Evolutionary conservation across 2,888 invertebrate genomes (phyloP).

Genomic region (Drosophila prostipennis): DNA sequence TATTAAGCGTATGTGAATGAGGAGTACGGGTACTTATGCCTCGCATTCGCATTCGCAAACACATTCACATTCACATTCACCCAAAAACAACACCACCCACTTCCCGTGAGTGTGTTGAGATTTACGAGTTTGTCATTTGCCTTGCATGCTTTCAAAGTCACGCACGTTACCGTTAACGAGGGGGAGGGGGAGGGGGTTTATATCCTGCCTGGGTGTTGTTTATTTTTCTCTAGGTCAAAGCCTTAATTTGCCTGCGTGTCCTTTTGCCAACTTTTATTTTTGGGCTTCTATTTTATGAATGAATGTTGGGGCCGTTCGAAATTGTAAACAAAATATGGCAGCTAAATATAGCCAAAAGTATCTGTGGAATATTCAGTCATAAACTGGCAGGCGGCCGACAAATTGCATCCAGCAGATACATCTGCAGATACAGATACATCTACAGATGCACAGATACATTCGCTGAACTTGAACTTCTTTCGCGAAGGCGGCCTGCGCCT

Average conservation of each 20-base stretch:
- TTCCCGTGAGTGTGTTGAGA: slow-evolving; percentile 45
- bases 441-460: slow-evolving; percentile 52
- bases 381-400: slow-evolving; percentile 71
- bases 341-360: slow-evolving; percentile 41
- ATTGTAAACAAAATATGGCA: slow-evolving; percentile 32
- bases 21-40: slow-evolving; percentile 19
- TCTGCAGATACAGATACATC: slow-evolving; percentile 47
- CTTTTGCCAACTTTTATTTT: slow-evolving; percentile 43
- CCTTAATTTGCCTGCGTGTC: slow-evolving; percentile 74
- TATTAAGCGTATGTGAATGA: slow-evolving; percentile 28
- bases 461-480: slow-evolving; percentile 76
- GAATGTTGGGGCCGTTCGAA: slow-evolving; percentile 47
- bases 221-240: slow-evolving; percentile 78
- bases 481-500: slow-evolving; percentile 35
- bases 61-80: background rate
- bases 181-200: slow-evolving; percentile 24
- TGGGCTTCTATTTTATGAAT: slow-evolving; percentile 67
- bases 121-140: slow-evolving; percentile 75
- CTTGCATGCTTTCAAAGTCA: slow-evolving; percentile 73
- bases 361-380: slow-evolving; percentile 66
- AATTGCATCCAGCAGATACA: slow-evolving; percentile 63
- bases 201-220: slow-evolving; percentile 55
- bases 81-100: slow-evolving; percentile 9
- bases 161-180: slow-evolving; percentile 70
- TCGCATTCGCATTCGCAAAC: background rate